phyloP scores from a whole-genome alignment of 2,888 invertebrate species.

The Andrena chrysosceles region DNA sequence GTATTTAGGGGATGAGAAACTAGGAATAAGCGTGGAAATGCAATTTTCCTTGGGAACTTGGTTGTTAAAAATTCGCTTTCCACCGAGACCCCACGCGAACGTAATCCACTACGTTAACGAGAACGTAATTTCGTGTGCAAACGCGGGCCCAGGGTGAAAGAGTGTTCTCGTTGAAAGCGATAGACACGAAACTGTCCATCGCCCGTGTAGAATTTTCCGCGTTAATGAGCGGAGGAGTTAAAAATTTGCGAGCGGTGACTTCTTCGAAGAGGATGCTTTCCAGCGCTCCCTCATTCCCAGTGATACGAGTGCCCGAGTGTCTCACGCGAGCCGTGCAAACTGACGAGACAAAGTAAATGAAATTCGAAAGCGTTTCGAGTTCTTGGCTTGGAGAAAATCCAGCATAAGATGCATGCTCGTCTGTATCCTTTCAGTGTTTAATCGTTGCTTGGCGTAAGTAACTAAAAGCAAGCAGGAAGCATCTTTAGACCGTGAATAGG shows the following conservation, averaged over 20 bases:
- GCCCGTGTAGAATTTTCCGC: not conserved
- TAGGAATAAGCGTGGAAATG: not conserved
- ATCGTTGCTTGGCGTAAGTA: constrained; percentile 3
- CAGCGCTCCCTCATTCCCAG: not conserved
- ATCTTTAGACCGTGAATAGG: not conserved
- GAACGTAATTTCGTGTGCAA: constrained; percentile 2
- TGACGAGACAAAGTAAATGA: constrained; percentile 49
- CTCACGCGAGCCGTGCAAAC: not conserved
- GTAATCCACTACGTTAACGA: constrained; percentile 5
- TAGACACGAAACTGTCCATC: not conserved
- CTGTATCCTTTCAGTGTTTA: not conserved
- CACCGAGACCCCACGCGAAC: not conserved
- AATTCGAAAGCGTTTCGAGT: constrained; percentile 47
- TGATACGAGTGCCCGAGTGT: not conserved
- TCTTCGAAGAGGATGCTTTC: not conserved
- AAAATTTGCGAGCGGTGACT: not conserved
- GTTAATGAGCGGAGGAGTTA: constrained; percentile 1
- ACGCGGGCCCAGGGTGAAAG: not conserved
- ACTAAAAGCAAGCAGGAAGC: not conserved
- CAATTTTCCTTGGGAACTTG: not conserved
- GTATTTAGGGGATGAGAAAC: not conserved
- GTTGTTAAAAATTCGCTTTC: constrained; percentile 2
- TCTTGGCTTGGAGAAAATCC: not conserved
- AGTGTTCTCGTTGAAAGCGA: not conserved
- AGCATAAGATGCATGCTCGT: not conserved